phyloP scores from a whole-genome alignment of 1,140 invertebrate genomes.

The Carcinoscorpius rotundicauda region DNA sequence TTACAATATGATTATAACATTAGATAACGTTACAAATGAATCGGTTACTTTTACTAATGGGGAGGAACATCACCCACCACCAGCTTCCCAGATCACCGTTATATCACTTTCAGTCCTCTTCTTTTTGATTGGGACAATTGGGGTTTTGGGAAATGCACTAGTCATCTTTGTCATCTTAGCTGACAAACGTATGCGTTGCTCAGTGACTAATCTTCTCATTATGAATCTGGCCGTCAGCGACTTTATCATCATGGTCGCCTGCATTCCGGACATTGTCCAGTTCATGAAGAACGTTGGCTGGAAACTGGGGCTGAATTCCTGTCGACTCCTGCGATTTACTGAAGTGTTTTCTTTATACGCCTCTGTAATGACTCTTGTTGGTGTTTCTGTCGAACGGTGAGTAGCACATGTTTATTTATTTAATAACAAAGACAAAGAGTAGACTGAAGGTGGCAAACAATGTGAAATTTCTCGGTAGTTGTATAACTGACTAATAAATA shows the following conservation, averaged over 20 bases:
- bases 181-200: conserved; percentile 33
- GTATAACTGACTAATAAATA: too few relatives aligned
- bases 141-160: conserved; percentile 30
- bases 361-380: conserved; percentile 34
- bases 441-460: too few relatives aligned
- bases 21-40: too few relatives aligned
- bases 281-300: conserved; percentile 34
- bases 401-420: conserved; percentile 6
- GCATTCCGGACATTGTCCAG: conserved; percentile 34
- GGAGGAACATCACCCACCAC: too few relatives aligned
- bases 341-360: conserved; percentile 32
- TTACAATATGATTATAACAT: too few relatives aligned
- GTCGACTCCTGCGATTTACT: conserved; percentile 31
- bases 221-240: conserved; percentile 35
- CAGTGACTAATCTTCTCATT: conserved; percentile 35
- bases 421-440: too few relatives aligned
- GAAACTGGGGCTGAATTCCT: conserved; percentile 29
- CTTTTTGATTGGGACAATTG: conserved; percentile 19
- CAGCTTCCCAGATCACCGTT: conserved; percentile 12
- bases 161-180: conserved; percentile 32
- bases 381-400: conserved; percentile 35
- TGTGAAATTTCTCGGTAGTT: too few relatives aligned
- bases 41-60: too few relatives aligned
- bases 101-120: conserved; percentile 18
- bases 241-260: conserved; percentile 33